Percentiles rank a stretch among this genome's conserved stretches.
phyloP scores from a whole-genome alignment of 2,113 vertebrate species.

The Garra rufa region DNA sequence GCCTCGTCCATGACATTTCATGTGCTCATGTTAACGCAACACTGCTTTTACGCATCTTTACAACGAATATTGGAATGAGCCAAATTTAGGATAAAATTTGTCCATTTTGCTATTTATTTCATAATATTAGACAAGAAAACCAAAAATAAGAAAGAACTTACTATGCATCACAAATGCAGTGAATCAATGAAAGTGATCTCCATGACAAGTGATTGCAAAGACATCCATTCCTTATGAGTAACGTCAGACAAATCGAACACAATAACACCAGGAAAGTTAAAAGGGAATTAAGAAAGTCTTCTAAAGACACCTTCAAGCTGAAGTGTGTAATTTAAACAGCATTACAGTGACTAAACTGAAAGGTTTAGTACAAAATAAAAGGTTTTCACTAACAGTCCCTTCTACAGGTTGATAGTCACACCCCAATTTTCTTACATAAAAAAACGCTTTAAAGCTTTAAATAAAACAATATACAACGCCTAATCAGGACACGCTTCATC shows the following conservation, averaged over 20 bases:
- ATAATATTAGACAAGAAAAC: not conserved
- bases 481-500: not conserved
- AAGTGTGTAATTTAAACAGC: not conserved
- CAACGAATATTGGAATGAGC: not conserved
- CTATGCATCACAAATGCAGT: not conserved
- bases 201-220: not conserved
- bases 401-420: not conserved
- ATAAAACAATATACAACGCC: not conserved
- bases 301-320: not conserved
- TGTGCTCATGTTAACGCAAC: not conserved
- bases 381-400: not conserved
- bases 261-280: not conserved
- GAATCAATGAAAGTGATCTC: not conserved
- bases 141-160: not conserved
- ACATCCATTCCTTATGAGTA: not conserved
- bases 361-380: not conserved
- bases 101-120: not conserved
- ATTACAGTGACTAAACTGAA: not conserved
- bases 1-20: not conserved
- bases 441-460: not conserved
- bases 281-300: not conserved
- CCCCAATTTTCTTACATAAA: not conserved
- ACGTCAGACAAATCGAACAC: not conserved
- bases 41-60: not conserved
- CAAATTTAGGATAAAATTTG: not conserved